phyloP scores from a whole-genome alignment of 30 jellyfish, hydroid and myxozoan species.

The Hydractinia echinata region DNA sequence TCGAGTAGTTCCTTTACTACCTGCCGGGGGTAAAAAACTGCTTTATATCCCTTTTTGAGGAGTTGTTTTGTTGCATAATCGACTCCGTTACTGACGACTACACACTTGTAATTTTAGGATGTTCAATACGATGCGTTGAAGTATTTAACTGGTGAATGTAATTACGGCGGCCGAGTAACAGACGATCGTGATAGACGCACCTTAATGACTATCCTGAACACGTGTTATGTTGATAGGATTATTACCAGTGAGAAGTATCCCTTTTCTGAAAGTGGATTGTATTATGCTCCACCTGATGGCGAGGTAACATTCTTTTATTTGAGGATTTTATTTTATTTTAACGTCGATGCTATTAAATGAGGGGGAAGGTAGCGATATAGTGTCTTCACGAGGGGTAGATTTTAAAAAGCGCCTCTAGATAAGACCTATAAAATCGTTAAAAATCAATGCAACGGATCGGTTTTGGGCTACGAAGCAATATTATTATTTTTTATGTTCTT shows the following conservation, averaged over 20 bases:
- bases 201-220: conserved; percentile 63
- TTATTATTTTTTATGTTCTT: too few relatives aligned
- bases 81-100: neutral
- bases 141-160: conserved; percentile 89
- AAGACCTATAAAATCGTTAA: too few relatives aligned
- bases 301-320: conserved; percentile 45
- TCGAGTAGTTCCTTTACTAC: too few relatives aligned
- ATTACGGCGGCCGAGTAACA: conserved; percentile 94
- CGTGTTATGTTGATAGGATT: conserved; percentile 49
- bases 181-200: conserved; percentile 92
- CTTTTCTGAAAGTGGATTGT: conserved; percentile 80
- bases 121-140: conserved; percentile 84
- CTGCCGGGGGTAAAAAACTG: neutral
- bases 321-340: too few relatives aligned
- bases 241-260: conserved; percentile 45
- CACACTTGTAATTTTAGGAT: conserved; percentile 41
- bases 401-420: too few relatives aligned
- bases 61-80: neutral
- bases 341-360: too few relatives aligned
- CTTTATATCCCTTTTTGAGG: neutral
- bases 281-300: conserved; percentile 82
- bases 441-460: too few relatives aligned
- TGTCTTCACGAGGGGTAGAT: too few relatives aligned
- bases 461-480: too few relatives aligned
- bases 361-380: too few relatives aligned